Conservation (phyloP, 2,888 invertebrate genomes). For the Zootermopsis nevadensis region DNA sequence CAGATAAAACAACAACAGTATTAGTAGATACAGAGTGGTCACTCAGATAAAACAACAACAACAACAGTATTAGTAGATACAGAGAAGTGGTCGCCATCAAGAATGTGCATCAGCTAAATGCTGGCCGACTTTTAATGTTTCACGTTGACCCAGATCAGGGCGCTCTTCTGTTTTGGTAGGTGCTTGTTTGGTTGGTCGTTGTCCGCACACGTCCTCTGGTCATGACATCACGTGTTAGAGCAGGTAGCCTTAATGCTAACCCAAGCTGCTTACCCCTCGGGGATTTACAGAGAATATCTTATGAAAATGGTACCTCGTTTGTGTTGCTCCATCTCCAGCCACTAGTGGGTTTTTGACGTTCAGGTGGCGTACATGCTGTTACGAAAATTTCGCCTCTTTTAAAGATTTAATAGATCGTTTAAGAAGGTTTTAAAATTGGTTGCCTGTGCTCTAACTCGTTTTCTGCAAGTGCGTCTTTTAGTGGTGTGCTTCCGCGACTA, state of each 20-base stretch:
- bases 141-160: no score
- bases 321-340: neutral
- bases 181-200: neutral
- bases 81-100: no score
- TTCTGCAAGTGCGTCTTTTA: no score
- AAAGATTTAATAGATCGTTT: neutral
- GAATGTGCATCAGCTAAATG: no score
- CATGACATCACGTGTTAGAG: conserved; percentile 35
- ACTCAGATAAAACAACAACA: no score
- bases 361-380: neutral
- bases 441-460: no score
- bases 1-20: no score
- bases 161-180: neutral
- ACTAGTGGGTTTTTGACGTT: neutral
- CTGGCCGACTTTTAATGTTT: no score
- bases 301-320: conserved; percentile 27
- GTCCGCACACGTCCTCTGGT: conserved; percentile 27
- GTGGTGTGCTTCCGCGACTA: no score
- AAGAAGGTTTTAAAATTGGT: no score
- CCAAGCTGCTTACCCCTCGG: neutral
- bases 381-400: neutral
- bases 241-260: conserved; percentile 32
- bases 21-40: no score
- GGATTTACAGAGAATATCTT: conserved; percentile 29
- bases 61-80: no score